These are phyloP conservation scores for Phengaris arion DNA, from an alignment of 2,888 invertebrate genomes.

Conservation along the genomic window DNA sequence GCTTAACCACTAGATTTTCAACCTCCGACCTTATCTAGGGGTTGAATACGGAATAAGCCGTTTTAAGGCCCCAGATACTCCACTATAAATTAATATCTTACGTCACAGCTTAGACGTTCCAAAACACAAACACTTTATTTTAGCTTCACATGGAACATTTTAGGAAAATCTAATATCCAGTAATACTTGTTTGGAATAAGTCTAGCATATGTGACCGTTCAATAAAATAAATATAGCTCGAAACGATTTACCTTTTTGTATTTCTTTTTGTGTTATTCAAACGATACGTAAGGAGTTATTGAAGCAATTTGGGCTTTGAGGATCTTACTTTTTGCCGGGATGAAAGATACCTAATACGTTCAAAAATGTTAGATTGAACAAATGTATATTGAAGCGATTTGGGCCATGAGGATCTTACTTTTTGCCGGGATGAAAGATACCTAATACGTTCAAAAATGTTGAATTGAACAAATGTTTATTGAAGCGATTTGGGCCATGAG, in stretches of 20 bases:
- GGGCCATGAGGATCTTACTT: neutral
- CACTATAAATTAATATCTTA: no score
- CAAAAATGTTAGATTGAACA: no score
- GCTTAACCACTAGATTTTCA: neutral
- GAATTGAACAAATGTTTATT: neutral
- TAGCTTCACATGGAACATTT: neutral
- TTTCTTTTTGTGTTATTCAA: neutral
- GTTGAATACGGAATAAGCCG: no score
- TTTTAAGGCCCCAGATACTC: no score
- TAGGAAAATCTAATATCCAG: neutral
- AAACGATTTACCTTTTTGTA: neutral
- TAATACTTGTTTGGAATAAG: constrained; percentile 2
- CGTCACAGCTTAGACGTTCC: no score
- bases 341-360: neutral
- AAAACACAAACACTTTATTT: neutral
- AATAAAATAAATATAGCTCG: constrained; percentile 8
- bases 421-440: neutral
- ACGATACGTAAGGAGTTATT: constrained; percentile 1
- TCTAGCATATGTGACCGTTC: constrained; percentile 2
- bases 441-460: neutral
- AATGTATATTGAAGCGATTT: neutral
- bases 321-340: neutral
- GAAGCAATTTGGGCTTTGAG: neutral
- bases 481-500: neutral
- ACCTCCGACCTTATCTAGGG: no score